Evolutionary conservation across 2,888 invertebrate genomes (phyloP).

Genomic region (Emmelina monodactyla): DNA sequence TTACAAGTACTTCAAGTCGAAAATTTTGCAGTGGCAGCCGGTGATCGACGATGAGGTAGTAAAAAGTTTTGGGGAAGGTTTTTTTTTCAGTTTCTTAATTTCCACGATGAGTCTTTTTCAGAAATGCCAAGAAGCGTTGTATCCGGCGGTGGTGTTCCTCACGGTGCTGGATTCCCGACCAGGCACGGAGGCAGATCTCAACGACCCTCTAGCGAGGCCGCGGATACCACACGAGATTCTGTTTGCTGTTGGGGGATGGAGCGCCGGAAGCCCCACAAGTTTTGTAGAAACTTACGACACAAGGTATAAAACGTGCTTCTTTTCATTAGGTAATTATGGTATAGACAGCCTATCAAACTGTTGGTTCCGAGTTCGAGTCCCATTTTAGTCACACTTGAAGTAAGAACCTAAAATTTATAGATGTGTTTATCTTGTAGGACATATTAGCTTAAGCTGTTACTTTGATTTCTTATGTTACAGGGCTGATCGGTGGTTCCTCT

Average conservation of each 20-base stretch:
- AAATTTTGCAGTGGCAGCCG: constrained; percentile 63
- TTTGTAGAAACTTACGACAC: constrained; percentile 82
- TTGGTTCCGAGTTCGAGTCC: too few relatives aligned
- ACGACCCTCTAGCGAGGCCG: constrained; percentile 71
- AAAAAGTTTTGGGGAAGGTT: constrained; percentile 1
- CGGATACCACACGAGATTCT: constrained; percentile 79
- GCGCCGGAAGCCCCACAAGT: constrained; percentile 83
- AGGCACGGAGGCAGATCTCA: constrained; percentile 55
- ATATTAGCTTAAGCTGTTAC: too few relatives aligned
- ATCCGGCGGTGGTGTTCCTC: constrained; percentile 61
- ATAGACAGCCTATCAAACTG: too few relatives aligned
- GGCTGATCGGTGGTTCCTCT: constrained; percentile 79
- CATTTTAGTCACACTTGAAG: too few relatives aligned
- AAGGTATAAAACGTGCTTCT: too few relatives aligned
- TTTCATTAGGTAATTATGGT: too few relatives aligned
- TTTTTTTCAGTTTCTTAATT: background rate
- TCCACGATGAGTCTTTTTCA: constrained; percentile 21
- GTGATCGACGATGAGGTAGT: constrained; percentile 57
- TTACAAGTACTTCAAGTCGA: constrained; percentile 63
- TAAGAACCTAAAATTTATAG: too few relatives aligned
- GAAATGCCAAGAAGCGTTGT: constrained; percentile 63
- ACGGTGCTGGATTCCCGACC: constrained; percentile 55
- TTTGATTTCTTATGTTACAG: too few relatives aligned
- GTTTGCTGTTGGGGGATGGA: constrained; percentile 87
- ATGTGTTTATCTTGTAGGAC: too few relatives aligned